Evolutionary conservation across 2,888 invertebrate genomes (phyloP).

Genomic region (Julus scandinavius): DNA sequence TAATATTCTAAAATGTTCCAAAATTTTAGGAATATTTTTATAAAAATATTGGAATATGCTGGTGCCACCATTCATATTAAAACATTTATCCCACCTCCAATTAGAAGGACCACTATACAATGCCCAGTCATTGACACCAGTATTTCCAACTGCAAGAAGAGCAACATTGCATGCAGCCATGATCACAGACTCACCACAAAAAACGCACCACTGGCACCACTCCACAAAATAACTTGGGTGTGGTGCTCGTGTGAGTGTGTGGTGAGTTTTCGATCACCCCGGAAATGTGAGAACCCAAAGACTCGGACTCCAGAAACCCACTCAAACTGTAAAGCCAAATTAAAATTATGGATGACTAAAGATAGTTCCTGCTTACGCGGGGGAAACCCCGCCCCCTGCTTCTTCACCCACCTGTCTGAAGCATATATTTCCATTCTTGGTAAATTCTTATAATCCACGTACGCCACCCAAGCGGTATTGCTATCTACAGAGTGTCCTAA

Average conservation of each 20-base stretch:
- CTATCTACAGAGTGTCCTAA: too few species aligned
- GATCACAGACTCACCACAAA: not conserved
- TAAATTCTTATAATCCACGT: not conserved
- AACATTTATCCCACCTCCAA: too few species aligned
- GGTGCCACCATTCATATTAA: too few species aligned
- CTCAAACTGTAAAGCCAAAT: not conserved
- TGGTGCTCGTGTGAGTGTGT: not conserved
- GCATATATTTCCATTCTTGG: slow-evolving; percentile 13
- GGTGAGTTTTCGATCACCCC: slow-evolving; percentile 16
- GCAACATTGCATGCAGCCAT: not conserved
- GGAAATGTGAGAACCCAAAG: not conserved
- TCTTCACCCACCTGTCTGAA: not conserved
- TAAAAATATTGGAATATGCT: too few species aligned
- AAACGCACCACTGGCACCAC: not conserved
- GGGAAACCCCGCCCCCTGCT: slow-evolving; percentile 2
- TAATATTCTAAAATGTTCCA: too few species aligned
- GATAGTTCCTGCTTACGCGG: slow-evolving; percentile 14
- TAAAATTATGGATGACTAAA: slow-evolving; percentile 19
- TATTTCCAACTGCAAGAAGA: too few species aligned
- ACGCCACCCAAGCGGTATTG: not conserved
- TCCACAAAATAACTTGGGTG: not conserved
- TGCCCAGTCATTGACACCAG: too few species aligned
- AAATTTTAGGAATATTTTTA: too few species aligned
- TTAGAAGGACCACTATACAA: too few species aligned
- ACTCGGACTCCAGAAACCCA: not conserved